phyloP scores from a whole-genome alignment of 2,888 invertebrate species.

The Bedellia somnulentella region DNA sequence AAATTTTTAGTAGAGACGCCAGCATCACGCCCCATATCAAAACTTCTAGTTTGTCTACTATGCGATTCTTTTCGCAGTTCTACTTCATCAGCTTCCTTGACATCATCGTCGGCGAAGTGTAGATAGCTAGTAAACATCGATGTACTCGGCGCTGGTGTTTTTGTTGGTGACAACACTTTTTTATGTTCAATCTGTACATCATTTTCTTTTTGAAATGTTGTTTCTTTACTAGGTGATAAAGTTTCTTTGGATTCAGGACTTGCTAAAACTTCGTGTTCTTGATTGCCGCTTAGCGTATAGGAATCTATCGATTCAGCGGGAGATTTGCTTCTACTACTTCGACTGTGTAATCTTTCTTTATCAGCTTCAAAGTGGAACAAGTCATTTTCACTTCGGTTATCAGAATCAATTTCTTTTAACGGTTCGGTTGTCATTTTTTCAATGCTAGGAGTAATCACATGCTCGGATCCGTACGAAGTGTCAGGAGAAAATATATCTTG shows the following conservation, averaged over 20 bases:
- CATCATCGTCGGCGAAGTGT: constrained; percentile 41
- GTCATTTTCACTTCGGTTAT: constrained; percentile 76
- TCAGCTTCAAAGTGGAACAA: constrained; percentile 53
- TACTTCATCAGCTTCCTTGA: constrained; percentile 16
- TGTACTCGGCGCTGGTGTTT: constrained; percentile 65
- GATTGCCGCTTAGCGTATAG: constrained; percentile 22
- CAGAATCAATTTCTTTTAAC: constrained; percentile 50
- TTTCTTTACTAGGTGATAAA: constrained; percentile 13
- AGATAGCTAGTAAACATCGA: constrained; percentile 49
- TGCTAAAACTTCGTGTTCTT: constrained; percentile 39
- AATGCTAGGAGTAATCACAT: constrained; percentile 37
- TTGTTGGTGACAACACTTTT: constrained; percentile 64
- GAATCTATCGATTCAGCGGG: constrained; percentile 46
- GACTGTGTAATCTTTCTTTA: constrained; percentile 38
- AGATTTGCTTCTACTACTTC: constrained; percentile 42
- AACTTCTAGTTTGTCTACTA: constrained; percentile 19
- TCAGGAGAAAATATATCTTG: constrained; percentile 52
- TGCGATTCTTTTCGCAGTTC: constrained; percentile 18
- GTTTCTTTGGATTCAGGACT: constrained; percentile 25
- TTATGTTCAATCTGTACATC: constrained; percentile 18
- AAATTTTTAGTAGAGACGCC: constrained; percentile 16
- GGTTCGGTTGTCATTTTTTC: constrained; percentile 43
- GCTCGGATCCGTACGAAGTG: constrained; percentile 52
- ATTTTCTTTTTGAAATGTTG: constrained; percentile 15
- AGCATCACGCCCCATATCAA: constrained; percentile 20